Base-by-base conservation (phyloP, 2,888 invertebrate genomes). In the Zootermopsis nevadensis region DNA sequence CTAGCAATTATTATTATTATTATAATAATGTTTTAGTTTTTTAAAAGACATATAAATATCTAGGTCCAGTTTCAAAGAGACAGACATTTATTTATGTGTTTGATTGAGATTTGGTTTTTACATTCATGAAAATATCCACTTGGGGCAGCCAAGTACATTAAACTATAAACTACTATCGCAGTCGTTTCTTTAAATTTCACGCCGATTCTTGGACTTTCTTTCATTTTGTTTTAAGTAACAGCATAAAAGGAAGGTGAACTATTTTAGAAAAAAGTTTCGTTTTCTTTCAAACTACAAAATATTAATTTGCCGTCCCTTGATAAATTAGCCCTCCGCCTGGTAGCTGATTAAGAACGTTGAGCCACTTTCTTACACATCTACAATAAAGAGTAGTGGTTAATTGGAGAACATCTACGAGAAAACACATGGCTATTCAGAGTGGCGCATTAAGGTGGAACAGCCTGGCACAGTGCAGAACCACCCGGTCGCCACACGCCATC, bases 81-180 rank as follows among this genome's bases (percentile, higher is more conserved):
- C 80, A 81, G 77, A 83, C 77, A 81, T 42, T 83, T 83, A 82
- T 82, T 83, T 83, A 83, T 82, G 79, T 83, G 66, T 82, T 82
- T 79, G 38, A 15, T 81, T 72, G 81, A 53, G 42, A 55, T 83
- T 74, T 67, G 31, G 82, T 82, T 81, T 82, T 77, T 82, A 83
- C 83, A 83, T 77, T 83, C 67, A 83, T 74, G 81, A 83, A 83
- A 83, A 83, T 79, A 82, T 83, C 79, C 83, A 83, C 82, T 77
- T 82, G 69, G 76, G 67, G 53, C 48, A 53, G 66, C 72, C 69
- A 81, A 81, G 48, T 72, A 77, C 82, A 77, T 82, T 76, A 60
- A 82, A 42, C 82, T 81, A 79, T 82, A 53, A 67, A 83, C 60
- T 80, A 83, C 82, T 82, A 42, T 77, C 72, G 81, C 67, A 72